Evolutionary conservation across 2,797 vertebrate species (phyloP).

Genomic region (Podarcis siculus): DNA sequence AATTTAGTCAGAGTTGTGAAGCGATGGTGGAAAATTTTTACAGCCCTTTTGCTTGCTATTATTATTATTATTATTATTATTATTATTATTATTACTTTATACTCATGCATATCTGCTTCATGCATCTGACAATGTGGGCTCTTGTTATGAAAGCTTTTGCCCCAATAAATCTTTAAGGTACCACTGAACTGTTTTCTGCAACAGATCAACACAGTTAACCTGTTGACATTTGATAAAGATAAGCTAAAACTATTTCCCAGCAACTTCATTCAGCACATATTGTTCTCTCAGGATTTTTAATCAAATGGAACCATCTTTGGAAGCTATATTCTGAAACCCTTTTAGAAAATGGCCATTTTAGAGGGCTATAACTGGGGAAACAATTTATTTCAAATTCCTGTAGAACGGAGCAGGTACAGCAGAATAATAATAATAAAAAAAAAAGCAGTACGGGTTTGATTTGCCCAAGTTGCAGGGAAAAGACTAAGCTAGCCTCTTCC

Average conservation of each 20-base stretch:
- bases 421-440: neutral
- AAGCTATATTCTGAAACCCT: neutral
- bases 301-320: neutral
- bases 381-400: neutral
- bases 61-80: neutral
- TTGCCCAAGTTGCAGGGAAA: neutral
- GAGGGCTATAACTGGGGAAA: neutral
- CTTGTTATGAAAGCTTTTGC: neutral
- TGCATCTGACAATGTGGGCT: neutral
- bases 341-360: neutral
- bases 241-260: neutral
- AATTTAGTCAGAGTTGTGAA: neutral
- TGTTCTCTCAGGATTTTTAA: neutral
- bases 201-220: neutral
- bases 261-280: neutral
- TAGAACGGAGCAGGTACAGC: neutral
- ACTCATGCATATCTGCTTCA: neutral
- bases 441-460: neutral
- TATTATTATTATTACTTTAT: neutral
- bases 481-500: neutral
- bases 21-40: neutral
- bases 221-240: neutral
- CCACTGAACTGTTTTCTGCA: neutral
- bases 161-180: conserved; percentile 13
- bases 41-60: neutral